Percentiles rank a stretch among this genome's conserved stretches.
phyloP scores from a whole-genome alignment of 2,888 invertebrate genomes.

The Agrotis ipsilon region DNA sequence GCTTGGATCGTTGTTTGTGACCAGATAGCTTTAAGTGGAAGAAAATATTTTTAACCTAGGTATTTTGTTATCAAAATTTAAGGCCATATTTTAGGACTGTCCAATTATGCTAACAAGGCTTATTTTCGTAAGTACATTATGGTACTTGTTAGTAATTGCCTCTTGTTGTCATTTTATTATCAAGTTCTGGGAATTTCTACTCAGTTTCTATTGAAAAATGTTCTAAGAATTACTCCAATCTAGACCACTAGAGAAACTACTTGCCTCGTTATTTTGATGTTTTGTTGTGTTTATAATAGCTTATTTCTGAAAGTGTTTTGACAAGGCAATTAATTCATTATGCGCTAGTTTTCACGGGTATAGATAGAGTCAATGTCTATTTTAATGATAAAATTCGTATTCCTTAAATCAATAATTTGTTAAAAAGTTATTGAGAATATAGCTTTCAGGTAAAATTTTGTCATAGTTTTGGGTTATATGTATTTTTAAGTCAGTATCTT shows the following conservation, averaged over 20 bases:
- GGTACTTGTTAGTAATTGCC: not conserved
- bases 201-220: not conserved
- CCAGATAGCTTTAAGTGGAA: not conserved
- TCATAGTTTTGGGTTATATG: not conserved
- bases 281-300: conserved; percentile 1
- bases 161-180: not conserved
- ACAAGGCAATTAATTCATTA: conserved; percentile 36
- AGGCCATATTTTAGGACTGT: too few relatives aligned
- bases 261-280: not conserved
- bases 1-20: not conserved
- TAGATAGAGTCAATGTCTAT: conserved; percentile 7
- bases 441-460: conserved; percentile 1
- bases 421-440: conserved; percentile 20
- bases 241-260: not conserved
- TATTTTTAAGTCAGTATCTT: too few relatives aligned
- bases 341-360: conserved; percentile 16
- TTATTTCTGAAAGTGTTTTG: conserved; percentile 19
- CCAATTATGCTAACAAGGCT: not conserved
- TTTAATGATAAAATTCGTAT: conserved; percentile 20
- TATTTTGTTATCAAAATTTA: not conserved
- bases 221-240: conserved; percentile 7
- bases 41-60: not conserved
- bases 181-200: not conserved
- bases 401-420: conserved; percentile 17
- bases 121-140: not conserved